These are phyloP conservation scores for Microtus californicus DNA, from an alignment of 2,797 vertebrate genomes.

Conservation along the genomic window DNA sequence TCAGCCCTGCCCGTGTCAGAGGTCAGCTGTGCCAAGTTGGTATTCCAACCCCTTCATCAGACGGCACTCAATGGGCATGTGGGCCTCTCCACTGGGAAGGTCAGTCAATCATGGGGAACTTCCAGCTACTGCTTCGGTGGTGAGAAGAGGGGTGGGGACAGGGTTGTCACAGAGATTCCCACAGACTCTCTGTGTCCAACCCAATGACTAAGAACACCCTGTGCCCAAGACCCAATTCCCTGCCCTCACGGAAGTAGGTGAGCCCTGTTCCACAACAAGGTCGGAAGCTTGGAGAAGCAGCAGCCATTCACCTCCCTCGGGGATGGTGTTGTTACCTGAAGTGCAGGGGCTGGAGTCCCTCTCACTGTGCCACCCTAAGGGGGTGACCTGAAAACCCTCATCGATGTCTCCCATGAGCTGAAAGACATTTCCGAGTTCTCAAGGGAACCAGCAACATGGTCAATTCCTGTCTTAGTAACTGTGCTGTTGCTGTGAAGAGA, in stretches of 20 bases:
- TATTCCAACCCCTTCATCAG: neutral
- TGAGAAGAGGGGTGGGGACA: too few relatives aligned
- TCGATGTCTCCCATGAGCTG: neutral
- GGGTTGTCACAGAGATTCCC: rapidly evolving
- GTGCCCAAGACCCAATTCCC: neutral
- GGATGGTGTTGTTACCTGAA: too few relatives aligned
- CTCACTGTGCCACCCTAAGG: too few relatives aligned
- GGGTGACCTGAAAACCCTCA: neutral
- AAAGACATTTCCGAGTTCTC: neutral
- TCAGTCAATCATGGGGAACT: too few relatives aligned
- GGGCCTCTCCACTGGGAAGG: neutral
- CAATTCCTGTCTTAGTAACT: neutral
- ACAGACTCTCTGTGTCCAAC: neutral
- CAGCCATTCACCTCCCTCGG: neutral
- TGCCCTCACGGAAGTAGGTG: neutral
- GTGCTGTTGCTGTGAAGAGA: neutral
- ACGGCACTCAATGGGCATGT: neutral
- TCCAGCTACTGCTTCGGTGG: neutral
- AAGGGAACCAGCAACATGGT: neutral
- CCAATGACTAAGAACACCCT: too few relatives aligned
- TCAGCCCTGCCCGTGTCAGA: too few relatives aligned
- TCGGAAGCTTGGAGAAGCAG: neutral
- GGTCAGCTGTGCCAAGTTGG: too few relatives aligned
- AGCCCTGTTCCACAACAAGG: too few relatives aligned
- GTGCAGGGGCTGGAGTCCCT: too few relatives aligned